Percentiles rank a stretch among this genome's conserved stretches.
These are phyloP conservation scores for Hyposoter dolosus DNA, from an alignment of 2,888 invertebrate species.

Conservation along the genomic window DNA sequence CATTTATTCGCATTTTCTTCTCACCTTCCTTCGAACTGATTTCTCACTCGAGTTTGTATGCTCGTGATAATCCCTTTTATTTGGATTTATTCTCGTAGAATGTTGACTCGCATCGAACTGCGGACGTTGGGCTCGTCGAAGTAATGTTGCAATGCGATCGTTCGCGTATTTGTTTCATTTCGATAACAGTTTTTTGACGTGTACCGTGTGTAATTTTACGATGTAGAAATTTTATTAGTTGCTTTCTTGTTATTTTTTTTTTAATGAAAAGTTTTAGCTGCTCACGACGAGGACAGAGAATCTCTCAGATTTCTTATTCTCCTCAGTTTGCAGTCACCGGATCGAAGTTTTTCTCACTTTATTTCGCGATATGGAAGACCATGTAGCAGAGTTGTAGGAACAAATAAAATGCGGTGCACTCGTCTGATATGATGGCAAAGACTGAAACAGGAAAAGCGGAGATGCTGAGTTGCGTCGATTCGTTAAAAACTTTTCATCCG, in stretches of 20 bases:
- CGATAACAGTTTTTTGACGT: neutral
- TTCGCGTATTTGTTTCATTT: neutral
- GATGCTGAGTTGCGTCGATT: slow-evolving; percentile 37
- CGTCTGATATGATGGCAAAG: slow-evolving; percentile 15
- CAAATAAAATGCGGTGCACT: slow-evolving; percentile 16
- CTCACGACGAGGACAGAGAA: neutral
- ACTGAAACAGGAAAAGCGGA: slow-evolving; percentile 31
- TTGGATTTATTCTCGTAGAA: neutral
- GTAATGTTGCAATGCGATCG: neutral
- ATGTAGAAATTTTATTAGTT: neutral
- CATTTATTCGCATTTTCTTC: neutral
- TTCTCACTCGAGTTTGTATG: neutral
- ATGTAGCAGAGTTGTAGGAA: neutral
- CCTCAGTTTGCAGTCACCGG: neutral
- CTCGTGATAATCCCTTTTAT: neutral
- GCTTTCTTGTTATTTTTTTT: neutral
- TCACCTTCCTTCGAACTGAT: neutral
- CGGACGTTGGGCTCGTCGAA: neutral
- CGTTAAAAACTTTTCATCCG: slow-evolving; percentile 61
- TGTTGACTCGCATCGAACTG: neutral
- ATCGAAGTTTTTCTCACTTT: neutral
- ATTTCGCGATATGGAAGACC: neutral
- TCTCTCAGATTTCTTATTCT: neutral
- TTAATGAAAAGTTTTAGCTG: neutral
- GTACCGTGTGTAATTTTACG: neutral